These are phyloP conservation scores for Clamator glandarius DNA, from an alignment of 2,797 vertebrate species.

Conservation along the genomic window DNA sequence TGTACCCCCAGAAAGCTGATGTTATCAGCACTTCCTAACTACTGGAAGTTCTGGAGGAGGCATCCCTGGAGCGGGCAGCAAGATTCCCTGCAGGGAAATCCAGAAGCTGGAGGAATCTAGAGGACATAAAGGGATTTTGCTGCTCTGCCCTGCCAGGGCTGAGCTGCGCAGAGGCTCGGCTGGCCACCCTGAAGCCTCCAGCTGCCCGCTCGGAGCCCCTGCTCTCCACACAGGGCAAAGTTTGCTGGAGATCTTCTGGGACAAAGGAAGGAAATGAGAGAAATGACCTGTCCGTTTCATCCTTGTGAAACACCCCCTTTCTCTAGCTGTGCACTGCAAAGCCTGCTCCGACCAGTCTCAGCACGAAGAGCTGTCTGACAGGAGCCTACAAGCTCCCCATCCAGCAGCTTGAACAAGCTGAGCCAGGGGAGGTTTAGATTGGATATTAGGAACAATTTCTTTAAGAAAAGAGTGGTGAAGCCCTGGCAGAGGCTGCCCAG, in stretches of 20 bases:
- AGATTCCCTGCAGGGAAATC: neutral
- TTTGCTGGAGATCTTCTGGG: neutral
- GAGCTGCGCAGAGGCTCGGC: accelerated
- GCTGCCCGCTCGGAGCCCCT: neutral
- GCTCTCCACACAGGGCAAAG: neutral
- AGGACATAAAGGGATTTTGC: neutral
- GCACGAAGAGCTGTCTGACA: neutral
- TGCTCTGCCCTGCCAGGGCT: neutral
- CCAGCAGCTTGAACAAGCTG: neutral
- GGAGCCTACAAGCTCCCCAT: neutral
- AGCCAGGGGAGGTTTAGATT: no score
- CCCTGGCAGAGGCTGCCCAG: no score
- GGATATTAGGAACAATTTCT: no score
- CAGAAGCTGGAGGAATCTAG: neutral
- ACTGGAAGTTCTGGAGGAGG: neutral
- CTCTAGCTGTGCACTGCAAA: neutral
- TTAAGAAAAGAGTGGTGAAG: no score
- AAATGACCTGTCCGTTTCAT: neutral
- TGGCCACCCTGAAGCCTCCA: neutral
- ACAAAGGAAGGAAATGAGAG: neutral
- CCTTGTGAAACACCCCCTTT: neutral
- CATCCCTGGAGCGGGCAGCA: neutral
- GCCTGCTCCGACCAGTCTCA: neutral
- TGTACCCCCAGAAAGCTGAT: accelerated
- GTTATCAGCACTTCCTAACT: neutral